These are phyloP conservation scores for Neosalanx taihuensis DNA, from an alignment of 2,797 vertebrate genomes.

Conservation along the genomic window DNA sequence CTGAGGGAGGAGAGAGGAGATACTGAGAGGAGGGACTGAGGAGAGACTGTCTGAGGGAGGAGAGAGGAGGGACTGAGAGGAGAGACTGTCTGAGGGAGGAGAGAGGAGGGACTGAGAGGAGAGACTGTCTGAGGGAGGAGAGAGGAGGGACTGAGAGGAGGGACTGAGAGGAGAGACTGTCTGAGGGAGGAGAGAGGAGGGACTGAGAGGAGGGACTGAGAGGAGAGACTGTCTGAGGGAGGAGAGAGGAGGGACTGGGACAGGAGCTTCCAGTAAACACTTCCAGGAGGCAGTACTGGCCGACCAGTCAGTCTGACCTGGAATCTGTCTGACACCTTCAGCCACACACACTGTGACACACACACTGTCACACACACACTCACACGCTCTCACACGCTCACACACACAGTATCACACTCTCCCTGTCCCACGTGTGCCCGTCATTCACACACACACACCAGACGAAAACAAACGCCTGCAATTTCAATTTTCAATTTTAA, in stretches of 20 bases:
- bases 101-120: too few species aligned
- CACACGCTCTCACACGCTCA: slow-evolving; percentile 18
- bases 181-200: too few species aligned
- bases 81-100: too few species aligned
- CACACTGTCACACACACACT: slow-evolving; percentile 20
- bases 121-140: too few species aligned
- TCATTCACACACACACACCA: not conserved
- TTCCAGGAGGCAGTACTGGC: slow-evolving; percentile 24
- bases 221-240: too few species aligned
- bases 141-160: slow-evolving; percentile 42
- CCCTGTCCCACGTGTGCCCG: not conserved
- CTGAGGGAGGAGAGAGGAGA: too few species aligned
- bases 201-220: too few species aligned
- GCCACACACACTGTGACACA: slow-evolving; percentile 28
- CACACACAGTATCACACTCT: slow-evolving; percentile 1
- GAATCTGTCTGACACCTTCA: not conserved
- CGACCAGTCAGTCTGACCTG: slow-evolving; percentile 39
- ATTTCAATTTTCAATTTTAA: not conserved
- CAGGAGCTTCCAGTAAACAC: slow-evolving; percentile 19
- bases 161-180: too few species aligned
- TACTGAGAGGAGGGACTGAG: too few species aligned
- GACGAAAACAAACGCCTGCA: not conserved
- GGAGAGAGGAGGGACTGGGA: slow-evolving; percentile 13
- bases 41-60: too few species aligned
- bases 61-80: slow-evolving; percentile 25